Evolutionary conservation across 1,140 invertebrate species (phyloP), one percentile per base, ranked within the genome.

Genomic region (Bombus difficillimus): DNA sequence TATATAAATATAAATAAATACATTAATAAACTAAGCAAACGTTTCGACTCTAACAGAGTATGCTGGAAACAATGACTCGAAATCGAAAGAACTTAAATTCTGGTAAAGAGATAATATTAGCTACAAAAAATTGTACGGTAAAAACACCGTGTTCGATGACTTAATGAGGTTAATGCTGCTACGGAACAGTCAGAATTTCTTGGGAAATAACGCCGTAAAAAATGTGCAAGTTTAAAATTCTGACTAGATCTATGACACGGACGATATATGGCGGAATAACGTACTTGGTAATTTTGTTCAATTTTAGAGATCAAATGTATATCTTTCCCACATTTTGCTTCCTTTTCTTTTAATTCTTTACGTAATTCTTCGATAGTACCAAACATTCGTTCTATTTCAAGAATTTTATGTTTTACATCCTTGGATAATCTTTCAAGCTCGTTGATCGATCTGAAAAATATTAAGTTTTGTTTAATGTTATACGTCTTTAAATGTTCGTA

Each of bases 361-460:
- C 77, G 76, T 8, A 95, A 47, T 53, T 87, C 15, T 15, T 95
- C 91, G 80, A 85, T 86, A 28, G 88, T 90, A 12, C 94, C 94
- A 73, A 90, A 88, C 10, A 93, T 64, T 37, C 83, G 90, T 82
- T 95, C 94, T 39, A 92, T 89, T 9, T 89, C 85, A 15, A 41
- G 32, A 84, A 95, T 95, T n/a, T 89, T 91, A n/a, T 59, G 62
- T 82, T 91, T 87, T 4, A 95, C 59, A 57, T 92, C 85, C 34
- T 64, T 79, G 1, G 83, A 32, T 62, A 88, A 64, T 41, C 32
- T 57, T 77, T 92, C 88, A 2, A 96, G 87, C 53, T 93, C 86
- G 37, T 83, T 88, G 10, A 79, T 13, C 0, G 90, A 81, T 83
- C 93, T 94, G 75, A 34, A 86, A 85, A 72, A 79, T 34, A 81